Evolutionary conservation across 2,113 vertebrate genomes (phyloP), one percentile per base, ranked within the genome.

Genomic region (Xenopus laevis): DNA sequence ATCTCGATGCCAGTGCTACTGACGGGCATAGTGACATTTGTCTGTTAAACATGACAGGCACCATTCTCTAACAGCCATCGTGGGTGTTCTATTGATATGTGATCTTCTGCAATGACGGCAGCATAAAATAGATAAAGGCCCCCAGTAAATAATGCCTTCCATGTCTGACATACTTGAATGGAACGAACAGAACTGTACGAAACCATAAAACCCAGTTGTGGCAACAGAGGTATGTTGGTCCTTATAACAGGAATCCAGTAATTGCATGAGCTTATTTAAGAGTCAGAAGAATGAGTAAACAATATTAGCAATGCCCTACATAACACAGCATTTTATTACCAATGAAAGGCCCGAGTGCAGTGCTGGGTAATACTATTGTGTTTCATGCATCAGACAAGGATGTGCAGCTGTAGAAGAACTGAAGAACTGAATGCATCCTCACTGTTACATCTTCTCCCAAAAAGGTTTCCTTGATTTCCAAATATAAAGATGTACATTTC

Each of bases 1-100:
- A 68, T 53, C 65, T 68, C 47, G 53, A 55, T 15, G 27, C 7
- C 61, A 61, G 40, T 59, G 21, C 21, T 21, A 50, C 40, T 21
- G 45, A 23, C 21, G 68, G 72, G 68, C 61, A 61, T 68, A 61
- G 18, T 75, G 50, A 53, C 60, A 44, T 68, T 68, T 68, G 65
- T 33, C 4, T 53, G 65, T 52, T 62, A 68, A 68, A 75, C 23
- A 40, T 75, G 72, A 62, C 72, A 62, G 64, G 57, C 65, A 75
- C 63, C 61, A 68, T 75, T 61, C 57, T 66, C 57, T 47, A 62
- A 46, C 63, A 65, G 44, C 17, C 44, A 18, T 65, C 5, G 46
- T 45, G 15, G 63, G 44, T 65, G 52, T 53, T 73, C 63, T 30
- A 21, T 52, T 66, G 63, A 66, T 66, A 73, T 66, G 6, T 73